Evolutionary conservation across 1,140 invertebrate species (phyloP), one percentile per base, ranked within the genome.

Genomic region (Aradophagus sp.): DNA sequence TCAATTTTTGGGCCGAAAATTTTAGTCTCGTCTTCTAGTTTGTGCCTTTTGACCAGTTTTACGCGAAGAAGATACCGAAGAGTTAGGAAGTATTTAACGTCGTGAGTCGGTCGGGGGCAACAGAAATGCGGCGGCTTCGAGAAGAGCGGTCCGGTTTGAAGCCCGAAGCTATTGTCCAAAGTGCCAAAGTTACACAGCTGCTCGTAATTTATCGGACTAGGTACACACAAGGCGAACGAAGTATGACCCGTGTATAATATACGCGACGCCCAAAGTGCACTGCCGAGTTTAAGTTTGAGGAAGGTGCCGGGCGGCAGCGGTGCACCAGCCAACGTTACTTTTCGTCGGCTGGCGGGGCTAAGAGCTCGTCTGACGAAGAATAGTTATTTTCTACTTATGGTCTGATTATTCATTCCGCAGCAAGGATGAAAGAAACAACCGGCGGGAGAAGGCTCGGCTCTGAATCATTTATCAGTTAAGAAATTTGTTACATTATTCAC

Each of bases 141-240:
- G 31, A 14, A 32, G 39, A 16, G 65, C 36, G 23, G 56, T 48
- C 31, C 55, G 34, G 50, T 35, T 53, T 41, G 61, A 44, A 61
- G 59, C 68, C 48, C 39, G 45, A 45, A 72, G 55, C 69, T 66
- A 62, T 55, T 50, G 74, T 69, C 66, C 42, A 71, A 76, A 74
- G 71, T 71, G 70, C 63, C 66, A 71, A 76, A 74, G 71, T 71
- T 72, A 66, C 36, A 61, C 62, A 44, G 53, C 41, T 55, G 61
- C 15, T 56, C 62, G 50, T 48, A 72, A 63, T 63, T 70, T 63
- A 63, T 55, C 63, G 32, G 36, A 26, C 23, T 47, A 23, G 29
- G 52, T 52, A 29, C 31, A 52, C 36, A 48, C 41, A 53, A 56
- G 41, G 58, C 50, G 48, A 53, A 55, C 52, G 44, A 58, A 66